Percentiles rank a stretch among this genome's conserved stretches.
These are phyloP conservation scores for Thalassoma bifasciatum DNA, from an alignment of 2,113 vertebrate genomes.

Conservation along the genomic window DNA sequence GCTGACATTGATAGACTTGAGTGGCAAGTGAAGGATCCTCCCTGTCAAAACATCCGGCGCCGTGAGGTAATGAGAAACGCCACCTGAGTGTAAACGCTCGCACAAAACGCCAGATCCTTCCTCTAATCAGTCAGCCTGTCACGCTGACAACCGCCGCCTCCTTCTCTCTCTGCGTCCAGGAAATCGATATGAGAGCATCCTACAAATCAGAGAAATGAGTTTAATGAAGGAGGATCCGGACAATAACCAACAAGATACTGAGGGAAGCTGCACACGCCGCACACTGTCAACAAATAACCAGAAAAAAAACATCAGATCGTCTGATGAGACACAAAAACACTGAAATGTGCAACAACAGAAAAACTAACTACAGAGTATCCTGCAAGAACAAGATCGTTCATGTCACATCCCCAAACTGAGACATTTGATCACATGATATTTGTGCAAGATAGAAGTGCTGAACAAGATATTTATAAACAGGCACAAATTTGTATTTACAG, in stretches of 20 bases:
- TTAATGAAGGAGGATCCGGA: background rate
- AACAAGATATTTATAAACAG: too few species aligned
- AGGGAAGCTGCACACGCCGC: too few species aligned
- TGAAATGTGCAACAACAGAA: too few species aligned
- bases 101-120: conserved; percentile 79
- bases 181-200: background rate
- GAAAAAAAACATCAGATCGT: too few species aligned
- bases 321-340: too few species aligned
- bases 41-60: conserved; percentile 85
- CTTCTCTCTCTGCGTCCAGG: conserved; percentile 34
- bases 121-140: conserved; percentile 89
- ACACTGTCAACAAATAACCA: too few species aligned
- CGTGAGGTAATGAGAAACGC: conserved; percentile 87
- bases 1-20: conserved; percentile 90
- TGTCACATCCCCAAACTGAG: too few species aligned
- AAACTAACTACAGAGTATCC: too few species aligned
- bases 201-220: background rate
- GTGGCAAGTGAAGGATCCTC: conserved; percentile 86
- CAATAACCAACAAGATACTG: background rate
- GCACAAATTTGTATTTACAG: too few species aligned
- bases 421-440: too few species aligned
- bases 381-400: too few species aligned
- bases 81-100: conserved; percentile 85
- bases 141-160: conserved; percentile 60
- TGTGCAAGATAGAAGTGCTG: too few species aligned